Evolutionary conservation across 2,797 vertebrate genomes (phyloP).

Genomic region (Enteromius thamalakanensis): DNA sequence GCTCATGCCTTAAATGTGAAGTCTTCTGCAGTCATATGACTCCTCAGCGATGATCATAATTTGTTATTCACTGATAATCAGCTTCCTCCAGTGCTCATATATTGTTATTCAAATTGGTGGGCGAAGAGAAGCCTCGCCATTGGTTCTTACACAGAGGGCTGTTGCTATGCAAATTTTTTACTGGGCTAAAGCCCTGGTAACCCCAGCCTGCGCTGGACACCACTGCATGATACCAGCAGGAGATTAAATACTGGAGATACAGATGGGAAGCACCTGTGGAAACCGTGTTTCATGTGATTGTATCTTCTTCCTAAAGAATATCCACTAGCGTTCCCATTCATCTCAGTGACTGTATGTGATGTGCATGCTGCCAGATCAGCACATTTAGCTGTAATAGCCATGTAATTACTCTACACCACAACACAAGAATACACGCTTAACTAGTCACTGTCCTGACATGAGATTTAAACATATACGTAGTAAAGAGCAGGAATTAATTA

Average conservation of each 20-base stretch:
- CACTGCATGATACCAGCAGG: background rate
- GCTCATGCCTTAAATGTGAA: background rate
- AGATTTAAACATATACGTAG: background rate
- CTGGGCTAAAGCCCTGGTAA: background rate
- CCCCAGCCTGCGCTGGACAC: background rate
- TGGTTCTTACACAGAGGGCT: background rate
- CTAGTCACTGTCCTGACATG: background rate
- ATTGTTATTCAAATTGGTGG: background rate
- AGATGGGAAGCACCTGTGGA: background rate
- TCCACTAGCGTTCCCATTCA: background rate
- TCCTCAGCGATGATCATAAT: background rate
- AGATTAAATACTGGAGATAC: background rate
- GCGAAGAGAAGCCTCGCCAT: background rate
- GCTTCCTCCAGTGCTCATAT: background rate
- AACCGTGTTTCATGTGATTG: background rate
- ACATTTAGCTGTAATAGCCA: background rate
- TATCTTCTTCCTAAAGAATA: background rate
- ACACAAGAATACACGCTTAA: background rate
- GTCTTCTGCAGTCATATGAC: background rate
- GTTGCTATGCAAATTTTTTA: constrained; percentile 12
- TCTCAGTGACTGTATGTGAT: background rate
- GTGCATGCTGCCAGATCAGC: background rate
- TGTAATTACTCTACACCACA: background rate
- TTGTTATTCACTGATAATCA: background rate
- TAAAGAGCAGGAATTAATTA: background rate